These are phyloP conservation scores for Lamellibrachia satsuma DNA, from an alignment of 2,888 invertebrate genomes.

Conservation along the genomic window DNA sequence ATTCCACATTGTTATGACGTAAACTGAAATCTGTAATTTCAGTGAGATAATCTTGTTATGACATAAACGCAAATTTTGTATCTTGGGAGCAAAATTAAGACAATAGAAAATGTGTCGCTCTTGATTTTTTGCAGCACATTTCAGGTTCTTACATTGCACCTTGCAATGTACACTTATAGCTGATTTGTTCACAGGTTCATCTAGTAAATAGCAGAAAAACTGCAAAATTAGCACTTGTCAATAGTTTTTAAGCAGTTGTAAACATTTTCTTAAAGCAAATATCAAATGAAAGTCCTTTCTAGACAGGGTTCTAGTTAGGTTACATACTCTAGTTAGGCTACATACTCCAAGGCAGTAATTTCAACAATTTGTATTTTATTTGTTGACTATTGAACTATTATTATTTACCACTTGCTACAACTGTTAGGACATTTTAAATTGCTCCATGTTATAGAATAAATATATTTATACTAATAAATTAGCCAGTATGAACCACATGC, in stretches of 20 bases:
- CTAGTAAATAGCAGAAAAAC: not conserved
- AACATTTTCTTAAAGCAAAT: not conserved
- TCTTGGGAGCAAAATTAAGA: not conserved
- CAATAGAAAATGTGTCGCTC: not conserved
- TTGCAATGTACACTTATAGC: not conserved
- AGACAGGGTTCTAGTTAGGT: conserved; percentile 8
- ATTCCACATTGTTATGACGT: not conserved
- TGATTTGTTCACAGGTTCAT: not conserved
- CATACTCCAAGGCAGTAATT: not conserved
- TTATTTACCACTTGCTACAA: not conserved
- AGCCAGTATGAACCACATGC: too few relatives aligned
- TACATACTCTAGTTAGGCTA: not conserved
- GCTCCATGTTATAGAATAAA: too few relatives aligned
- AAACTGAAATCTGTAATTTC: not conserved
- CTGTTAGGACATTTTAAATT: too few relatives aligned
- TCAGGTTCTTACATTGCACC: not conserved
- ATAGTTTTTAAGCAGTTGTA: not conserved
- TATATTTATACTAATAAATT: too few relatives aligned
- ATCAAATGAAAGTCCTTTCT: not conserved
- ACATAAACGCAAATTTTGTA: not conserved
- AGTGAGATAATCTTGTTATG: not conserved
- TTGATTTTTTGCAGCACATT: conserved; percentile 13
- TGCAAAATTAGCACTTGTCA: not conserved
- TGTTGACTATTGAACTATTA: not conserved
- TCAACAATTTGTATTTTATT: not conserved